phyloP scores from a whole-genome alignment of 2,113 vertebrate species.

The Ameiurus melas region DNA sequence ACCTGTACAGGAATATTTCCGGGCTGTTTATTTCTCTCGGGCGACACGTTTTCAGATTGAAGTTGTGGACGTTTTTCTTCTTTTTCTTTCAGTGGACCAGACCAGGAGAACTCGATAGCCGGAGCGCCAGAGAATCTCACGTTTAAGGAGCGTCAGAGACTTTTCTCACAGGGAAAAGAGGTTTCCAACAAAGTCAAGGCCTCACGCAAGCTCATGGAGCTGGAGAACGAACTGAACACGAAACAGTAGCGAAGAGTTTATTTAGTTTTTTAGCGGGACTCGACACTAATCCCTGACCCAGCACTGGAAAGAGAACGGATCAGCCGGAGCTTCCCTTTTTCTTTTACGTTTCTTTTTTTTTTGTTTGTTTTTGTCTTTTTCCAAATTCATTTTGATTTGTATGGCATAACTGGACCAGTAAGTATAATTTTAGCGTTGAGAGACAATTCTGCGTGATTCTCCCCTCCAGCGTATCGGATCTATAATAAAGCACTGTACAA shows the following conservation, averaged over 20 bases:
- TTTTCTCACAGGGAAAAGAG: constrained; percentile 97
- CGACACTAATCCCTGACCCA: constrained; percentile 48
- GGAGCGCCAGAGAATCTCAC: constrained; percentile 89
- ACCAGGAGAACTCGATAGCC: constrained; percentile 77
- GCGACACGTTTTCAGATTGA: background rate
- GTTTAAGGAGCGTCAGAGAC: constrained; percentile 94
- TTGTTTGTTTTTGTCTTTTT: too few species aligned
- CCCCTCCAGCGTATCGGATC: constrained; percentile 73
- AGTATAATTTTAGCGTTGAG: constrained; percentile 69
- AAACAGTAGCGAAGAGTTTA: constrained; percentile 76
- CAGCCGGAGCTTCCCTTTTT: constrained; percentile 30
- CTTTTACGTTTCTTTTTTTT: background rate
- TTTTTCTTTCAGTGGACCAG: constrained; percentile 72
- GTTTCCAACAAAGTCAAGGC: constrained; percentile 97
- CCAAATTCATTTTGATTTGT: constrained; percentile 64
- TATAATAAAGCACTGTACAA: constrained; percentile 83
- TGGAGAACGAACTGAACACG: constrained; percentile 97
- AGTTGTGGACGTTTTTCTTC: background rate
- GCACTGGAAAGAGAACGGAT: constrained; percentile 34
- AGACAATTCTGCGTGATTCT: constrained; percentile 62
- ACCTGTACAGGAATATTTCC: too few species aligned
- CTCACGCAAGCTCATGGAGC: constrained; percentile 93
- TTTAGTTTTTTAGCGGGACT: constrained; percentile 43
- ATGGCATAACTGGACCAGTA: constrained; percentile 72
- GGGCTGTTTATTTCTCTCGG: background rate